Conservation (phyloP, 2,797 vertebrate species). For the Anolis apletophallus region DNA sequence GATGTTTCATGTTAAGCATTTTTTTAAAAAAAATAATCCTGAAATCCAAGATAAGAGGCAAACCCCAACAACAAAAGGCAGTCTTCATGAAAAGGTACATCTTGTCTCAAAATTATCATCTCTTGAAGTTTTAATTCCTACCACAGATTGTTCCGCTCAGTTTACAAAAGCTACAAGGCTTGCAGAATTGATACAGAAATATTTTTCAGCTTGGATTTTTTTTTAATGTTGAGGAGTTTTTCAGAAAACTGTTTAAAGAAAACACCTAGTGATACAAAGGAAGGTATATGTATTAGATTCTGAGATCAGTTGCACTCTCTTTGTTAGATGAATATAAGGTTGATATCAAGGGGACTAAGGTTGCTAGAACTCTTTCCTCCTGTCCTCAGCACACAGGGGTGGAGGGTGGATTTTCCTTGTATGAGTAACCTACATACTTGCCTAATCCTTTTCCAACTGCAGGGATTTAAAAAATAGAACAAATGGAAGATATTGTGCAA, state of each 20-base stretch:
- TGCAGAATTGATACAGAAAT: neutral
- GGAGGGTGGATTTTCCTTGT: neutral
- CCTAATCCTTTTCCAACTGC: neutral
- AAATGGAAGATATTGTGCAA: neutral
- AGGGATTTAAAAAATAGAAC: neutral
- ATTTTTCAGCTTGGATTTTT: neutral
- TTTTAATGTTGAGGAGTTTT: neutral
- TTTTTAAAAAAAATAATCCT: neutral
- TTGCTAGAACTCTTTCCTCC: too few relatives aligned
- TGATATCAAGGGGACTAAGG: neutral
- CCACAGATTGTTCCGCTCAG: conserved; percentile 12
- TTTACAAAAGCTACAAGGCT: neutral
- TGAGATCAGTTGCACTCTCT: neutral
- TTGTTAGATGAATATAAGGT: neutral
- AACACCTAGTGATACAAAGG: neutral
- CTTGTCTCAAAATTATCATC: conserved; percentile 26
- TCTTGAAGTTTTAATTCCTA: conserved; percentile 5
- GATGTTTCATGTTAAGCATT: conserved; percentile 23
- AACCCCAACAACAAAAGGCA: neutral
- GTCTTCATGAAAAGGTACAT: neutral
- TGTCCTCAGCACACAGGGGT: too few relatives aligned
- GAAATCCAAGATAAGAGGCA: conserved; percentile 11
- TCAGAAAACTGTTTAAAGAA: neutral
- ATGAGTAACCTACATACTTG: neutral
- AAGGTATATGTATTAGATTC: neutral